phyloP scores from a whole-genome alignment of 2,797 vertebrate species.

The Macrochelys suwanniensis region DNA sequence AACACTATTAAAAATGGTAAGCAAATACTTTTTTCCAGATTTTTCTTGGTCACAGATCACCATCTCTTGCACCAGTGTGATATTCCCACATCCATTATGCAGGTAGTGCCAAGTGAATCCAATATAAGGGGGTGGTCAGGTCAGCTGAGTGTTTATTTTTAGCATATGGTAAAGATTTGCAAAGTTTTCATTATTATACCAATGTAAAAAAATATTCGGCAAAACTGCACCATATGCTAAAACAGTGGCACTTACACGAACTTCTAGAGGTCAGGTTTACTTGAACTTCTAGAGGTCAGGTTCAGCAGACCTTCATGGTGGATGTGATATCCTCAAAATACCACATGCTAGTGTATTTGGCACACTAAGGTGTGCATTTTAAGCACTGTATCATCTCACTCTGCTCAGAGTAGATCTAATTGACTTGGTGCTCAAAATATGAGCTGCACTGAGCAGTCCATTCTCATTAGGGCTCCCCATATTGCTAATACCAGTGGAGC shows the following conservation, averaged over 20 bases:
- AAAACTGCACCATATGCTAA: background rate
- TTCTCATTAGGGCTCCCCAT: background rate
- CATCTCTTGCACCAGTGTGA: background rate
- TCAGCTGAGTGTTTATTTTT: background rate
- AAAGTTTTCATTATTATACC: background rate
- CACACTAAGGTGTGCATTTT: background rate
- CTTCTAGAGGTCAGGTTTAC: background rate
- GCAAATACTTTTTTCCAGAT: background rate
- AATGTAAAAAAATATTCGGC: background rate
- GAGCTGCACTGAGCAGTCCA: background rate
- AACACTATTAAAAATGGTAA: background rate
- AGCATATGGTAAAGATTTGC: background rate
- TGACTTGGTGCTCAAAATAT: background rate
- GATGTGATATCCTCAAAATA: background rate
- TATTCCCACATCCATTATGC: background rate
- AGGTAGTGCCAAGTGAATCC: background rate
- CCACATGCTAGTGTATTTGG: background rate
- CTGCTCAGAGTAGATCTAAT: background rate
- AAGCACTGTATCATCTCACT: background rate
- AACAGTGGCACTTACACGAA: background rate
- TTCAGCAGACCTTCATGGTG: background rate
- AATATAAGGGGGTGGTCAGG: accelerated
- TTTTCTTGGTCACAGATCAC: background rate
- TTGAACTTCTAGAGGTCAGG: background rate
- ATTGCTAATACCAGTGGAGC: background rate